Evolutionary conservation across 1,140 invertebrate species (phyloP).

Genomic region (Listronotus oregonensis): DNA sequence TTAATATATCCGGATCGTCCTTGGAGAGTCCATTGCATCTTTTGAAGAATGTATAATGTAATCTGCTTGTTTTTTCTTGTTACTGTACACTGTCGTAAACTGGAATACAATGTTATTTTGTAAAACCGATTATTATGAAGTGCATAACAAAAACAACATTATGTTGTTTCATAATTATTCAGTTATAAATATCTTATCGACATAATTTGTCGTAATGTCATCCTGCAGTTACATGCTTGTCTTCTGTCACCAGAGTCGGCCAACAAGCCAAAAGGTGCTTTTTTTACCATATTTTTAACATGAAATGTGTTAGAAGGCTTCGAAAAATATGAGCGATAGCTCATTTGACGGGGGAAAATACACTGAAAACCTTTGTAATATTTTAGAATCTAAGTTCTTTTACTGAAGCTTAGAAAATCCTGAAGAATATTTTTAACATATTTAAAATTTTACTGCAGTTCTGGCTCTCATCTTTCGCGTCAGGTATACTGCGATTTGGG

Average conservation of each 20-base stretch:
- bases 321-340: no score
- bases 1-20: no score
- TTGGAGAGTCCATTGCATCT: slow-evolving; percentile 30
- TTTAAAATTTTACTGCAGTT: no score
- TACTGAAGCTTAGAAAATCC: no score
- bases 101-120: slow-evolving; percentile 21
- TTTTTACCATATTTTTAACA: no score
- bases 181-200: slow-evolving; percentile 29
- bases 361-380: no score
- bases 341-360: no score
- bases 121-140: slow-evolving; percentile 25
- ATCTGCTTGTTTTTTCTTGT: slow-evolving; percentile 19
- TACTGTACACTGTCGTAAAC: slow-evolving; percentile 23
- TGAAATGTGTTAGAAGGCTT: no score
- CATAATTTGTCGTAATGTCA: slow-evolving; percentile 26
- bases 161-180: slow-evolving; percentile 31
- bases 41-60: slow-evolving; percentile 15
- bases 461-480: no score
- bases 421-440: no score
- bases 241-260: not conserved
- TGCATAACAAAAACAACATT: slow-evolving; percentile 34
- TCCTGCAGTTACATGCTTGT: slow-evolving; percentile 18
- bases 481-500: not conserved
- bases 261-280: no score
- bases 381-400: no score